Percentiles rank a stretch among this genome's conserved stretches.
These are phyloP conservation scores for Silurus glanis DNA, from an alignment of 2,113 vertebrate species.

Conservation along the genomic window DNA sequence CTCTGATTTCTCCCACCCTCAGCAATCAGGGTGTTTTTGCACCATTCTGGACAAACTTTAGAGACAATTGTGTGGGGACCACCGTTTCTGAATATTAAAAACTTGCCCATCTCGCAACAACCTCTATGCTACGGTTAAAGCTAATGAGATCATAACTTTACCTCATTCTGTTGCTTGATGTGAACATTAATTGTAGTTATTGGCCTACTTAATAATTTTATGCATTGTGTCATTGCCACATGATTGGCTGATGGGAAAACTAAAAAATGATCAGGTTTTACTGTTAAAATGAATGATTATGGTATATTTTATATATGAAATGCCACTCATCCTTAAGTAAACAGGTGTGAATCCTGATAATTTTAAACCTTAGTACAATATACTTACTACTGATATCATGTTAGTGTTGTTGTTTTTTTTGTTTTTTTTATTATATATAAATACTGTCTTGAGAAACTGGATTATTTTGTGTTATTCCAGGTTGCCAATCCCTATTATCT, in stretches of 20 bases:
- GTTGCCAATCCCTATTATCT: slow-evolving; percentile 96
- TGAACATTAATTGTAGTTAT: no score
- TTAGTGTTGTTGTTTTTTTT: background rate
- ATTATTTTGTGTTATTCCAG: slow-evolving; percentile 62
- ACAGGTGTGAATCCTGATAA: background rate
- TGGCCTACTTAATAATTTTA: no score
- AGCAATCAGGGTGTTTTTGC: background rate
- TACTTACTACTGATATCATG: background rate
- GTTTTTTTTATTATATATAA: no score
- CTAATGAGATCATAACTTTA: no score
- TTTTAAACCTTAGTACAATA: background rate
- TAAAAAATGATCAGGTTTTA: no score
- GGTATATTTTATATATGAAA: background rate
- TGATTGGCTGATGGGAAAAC: no score
- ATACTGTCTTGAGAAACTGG: background rate
- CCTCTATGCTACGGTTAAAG: background rate
- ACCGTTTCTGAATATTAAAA: background rate
- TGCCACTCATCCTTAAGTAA: background rate
- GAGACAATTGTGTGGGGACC: background rate
- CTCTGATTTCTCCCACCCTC: background rate
- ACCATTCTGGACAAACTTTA: background rate
- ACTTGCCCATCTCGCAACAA: background rate
- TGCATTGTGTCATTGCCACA: no score
- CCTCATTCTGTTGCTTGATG: no score
- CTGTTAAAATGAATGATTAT: no score